Evolutionary conservation across 2,113 vertebrate species (phyloP).

Genomic region (Sturnira hondurensis): DNA sequence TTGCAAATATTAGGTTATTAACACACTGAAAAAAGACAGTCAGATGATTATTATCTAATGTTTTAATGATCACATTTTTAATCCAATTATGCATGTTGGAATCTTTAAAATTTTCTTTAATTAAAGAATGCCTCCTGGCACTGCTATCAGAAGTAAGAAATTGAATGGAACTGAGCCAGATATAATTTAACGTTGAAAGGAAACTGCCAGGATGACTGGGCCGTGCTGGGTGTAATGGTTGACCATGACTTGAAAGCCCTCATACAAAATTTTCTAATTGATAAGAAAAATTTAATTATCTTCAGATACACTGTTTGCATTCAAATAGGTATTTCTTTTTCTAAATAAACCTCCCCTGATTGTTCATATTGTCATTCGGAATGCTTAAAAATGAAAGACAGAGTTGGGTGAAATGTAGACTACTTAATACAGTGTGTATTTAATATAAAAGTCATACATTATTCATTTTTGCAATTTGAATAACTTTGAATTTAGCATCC

Average conservation of each 20-base stretch:
- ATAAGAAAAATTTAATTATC: constrained; percentile 84
- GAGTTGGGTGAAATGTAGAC: constrained; percentile 84
- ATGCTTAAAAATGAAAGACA: constrained; percentile 86
- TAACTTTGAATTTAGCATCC: constrained; percentile 88
- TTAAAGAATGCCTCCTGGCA: constrained; percentile 74
- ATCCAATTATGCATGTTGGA: constrained; percentile 81
- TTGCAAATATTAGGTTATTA: constrained; percentile 72
- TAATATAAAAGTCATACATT: constrained; percentile 90
- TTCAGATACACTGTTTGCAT: constrained; percentile 78
- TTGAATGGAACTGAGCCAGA: constrained; percentile 68
- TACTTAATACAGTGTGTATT: constrained; percentile 88
- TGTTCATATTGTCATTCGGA: constrained; percentile 85
- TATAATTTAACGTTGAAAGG: constrained; percentile 71
- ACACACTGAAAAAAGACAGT: constrained; percentile 70
- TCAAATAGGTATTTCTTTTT: constrained; percentile 82
- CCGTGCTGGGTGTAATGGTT: constrained; percentile 24
- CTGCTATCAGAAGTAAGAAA: constrained; percentile 78
- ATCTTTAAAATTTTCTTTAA: constrained; percentile 80
- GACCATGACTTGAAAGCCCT: constrained; percentile 74
- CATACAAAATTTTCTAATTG: constrained; percentile 78
- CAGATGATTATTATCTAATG: constrained; percentile 79
- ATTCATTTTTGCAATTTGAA: constrained; percentile 88
- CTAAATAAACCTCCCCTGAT: constrained; percentile 83
- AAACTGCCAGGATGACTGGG: constrained; percentile 12
- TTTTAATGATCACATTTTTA: constrained; percentile 81